phyloP scores from a whole-genome alignment of 1,140 invertebrate species.

The Lepidurus packardi region DNA sequence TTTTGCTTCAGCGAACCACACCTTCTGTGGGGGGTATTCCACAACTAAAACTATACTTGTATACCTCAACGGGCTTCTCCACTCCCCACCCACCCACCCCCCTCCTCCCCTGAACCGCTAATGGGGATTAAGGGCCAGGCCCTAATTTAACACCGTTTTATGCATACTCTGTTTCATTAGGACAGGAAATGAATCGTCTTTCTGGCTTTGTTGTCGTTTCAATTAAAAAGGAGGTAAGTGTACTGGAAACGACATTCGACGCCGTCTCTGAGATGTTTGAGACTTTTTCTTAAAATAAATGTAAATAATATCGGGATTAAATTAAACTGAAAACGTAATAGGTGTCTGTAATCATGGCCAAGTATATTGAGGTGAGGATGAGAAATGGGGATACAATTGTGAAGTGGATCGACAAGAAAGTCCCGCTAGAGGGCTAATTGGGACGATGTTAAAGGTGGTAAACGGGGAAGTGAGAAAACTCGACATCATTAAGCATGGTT shows the following conservation, averaged over 20 bases:
- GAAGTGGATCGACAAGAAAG: neutral
- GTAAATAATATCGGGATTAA: too few species aligned
- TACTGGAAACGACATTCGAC: too few species aligned
- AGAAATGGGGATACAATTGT: neutral
- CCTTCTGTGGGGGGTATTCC: neutral
- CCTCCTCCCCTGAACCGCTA: neutral
- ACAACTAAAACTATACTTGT: neutral
- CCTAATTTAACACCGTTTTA: neutral
- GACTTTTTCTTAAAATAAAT: too few species aligned
- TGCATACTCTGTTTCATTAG: constrained; percentile 19
- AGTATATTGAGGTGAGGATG: neutral
- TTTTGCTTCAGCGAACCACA: neutral
- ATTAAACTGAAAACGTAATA: too few species aligned
- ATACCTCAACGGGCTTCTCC: too few species aligned
- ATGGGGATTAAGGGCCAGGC: neutral
- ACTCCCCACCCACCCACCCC: neutral
- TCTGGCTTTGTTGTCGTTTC: neutral
- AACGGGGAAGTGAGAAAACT: constrained; percentile 5
- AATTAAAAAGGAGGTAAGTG: neutral
- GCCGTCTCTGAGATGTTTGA: too few species aligned
- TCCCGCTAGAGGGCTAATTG: neutral
- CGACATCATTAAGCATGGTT: constrained; percentile 9
- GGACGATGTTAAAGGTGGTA: constrained; percentile 12
- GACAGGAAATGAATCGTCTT: constrained; percentile 12
- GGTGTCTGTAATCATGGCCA: neutral